Evolutionary conservation across 2,797 vertebrate genomes (phyloP).

Genomic region (Bovichtus diacanthus): DNA sequence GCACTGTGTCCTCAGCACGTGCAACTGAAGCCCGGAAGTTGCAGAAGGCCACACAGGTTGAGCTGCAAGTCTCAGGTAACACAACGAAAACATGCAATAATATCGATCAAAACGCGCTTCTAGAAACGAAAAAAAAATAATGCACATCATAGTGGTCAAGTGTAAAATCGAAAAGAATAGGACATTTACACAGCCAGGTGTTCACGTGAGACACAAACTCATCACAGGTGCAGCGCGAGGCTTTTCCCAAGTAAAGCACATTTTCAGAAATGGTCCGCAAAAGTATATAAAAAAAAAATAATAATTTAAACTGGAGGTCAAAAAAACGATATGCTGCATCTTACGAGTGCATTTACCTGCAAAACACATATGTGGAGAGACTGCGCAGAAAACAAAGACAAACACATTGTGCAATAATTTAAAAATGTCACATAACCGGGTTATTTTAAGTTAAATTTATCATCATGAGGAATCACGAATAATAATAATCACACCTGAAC

Average conservation of each 20-base stretch:
- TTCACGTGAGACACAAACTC: neutral
- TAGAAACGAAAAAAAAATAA: slow-evolving; percentile 4
- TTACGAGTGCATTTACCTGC: neutral
- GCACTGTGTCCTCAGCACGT: slow-evolving; percentile 12
- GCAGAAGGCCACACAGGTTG: slow-evolving; percentile 33
- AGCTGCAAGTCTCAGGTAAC: slow-evolving; percentile 14
- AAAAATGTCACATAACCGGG: too few species aligned
- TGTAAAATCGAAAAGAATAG: neutral
- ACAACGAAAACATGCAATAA: neutral
- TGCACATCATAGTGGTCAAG: neutral
- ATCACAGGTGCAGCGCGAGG: neutral
- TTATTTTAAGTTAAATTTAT: neutral
- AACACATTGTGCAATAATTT: neutral
- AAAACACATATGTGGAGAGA: neutral
- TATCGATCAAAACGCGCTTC: neutral
- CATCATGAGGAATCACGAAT: neutral
- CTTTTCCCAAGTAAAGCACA: neutral
- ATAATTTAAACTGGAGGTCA: neutral
- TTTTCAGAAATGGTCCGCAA: neutral
- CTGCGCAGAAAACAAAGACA: neutral
- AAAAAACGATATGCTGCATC: neutral
- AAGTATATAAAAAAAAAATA: neutral
- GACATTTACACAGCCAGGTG: neutral
- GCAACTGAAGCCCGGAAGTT: neutral
- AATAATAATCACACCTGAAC: neutral